These are phyloP conservation scores for Dendropsophus ebraccatus DNA, from an alignment of 2,113 vertebrate species.

Conservation along the genomic window DNA sequence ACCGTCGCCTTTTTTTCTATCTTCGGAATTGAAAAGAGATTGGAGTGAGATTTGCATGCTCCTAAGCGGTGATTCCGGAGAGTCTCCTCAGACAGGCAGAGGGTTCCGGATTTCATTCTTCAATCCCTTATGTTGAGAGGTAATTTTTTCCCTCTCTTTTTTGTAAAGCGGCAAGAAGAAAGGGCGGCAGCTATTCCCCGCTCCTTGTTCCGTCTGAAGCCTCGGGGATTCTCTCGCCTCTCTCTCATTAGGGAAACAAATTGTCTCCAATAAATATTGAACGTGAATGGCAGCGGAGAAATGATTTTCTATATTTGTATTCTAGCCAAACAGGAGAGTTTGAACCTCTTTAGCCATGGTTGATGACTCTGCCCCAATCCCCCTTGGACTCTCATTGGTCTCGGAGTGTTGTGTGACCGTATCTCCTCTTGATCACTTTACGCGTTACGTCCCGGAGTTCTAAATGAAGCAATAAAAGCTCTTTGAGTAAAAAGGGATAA, in stretches of 20 bases:
- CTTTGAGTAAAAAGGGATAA: slow-evolving; percentile 1
- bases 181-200: slow-evolving; percentile 52
- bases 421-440: slow-evolving; percentile 5
- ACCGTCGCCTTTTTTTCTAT: slow-evolving; percentile 43
- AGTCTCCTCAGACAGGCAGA: slow-evolving; percentile 52
- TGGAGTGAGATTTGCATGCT: slow-evolving; percentile 57
- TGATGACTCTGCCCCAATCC: slow-evolving; percentile 40
- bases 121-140: slow-evolving; percentile 51
- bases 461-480: slow-evolving; percentile 11
- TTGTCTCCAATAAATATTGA: slow-evolving; percentile 60
- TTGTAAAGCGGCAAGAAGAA: slow-evolving; percentile 56
- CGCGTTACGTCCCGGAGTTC: neutral
- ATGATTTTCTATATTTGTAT: slow-evolving; percentile 58
- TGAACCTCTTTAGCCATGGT: slow-evolving; percentile 51
- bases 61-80: slow-evolving; percentile 56
- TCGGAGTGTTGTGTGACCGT: neutral
- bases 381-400: slow-evolving; percentile 17
- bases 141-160: slow-evolving; percentile 55
- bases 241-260: slow-evolving; percentile 60
- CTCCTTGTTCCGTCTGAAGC: slow-evolving; percentile 56
- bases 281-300: slow-evolving; percentile 50
- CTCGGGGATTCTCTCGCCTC: slow-evolving; percentile 54
- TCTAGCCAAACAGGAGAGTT: slow-evolving; percentile 42
- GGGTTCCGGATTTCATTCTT: slow-evolving; percentile 50
- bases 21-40: slow-evolving; percentile 56